phyloP scores from a whole-genome alignment of 92 coral and sea anemone genomes.

The Ricordea florida region DNA sequence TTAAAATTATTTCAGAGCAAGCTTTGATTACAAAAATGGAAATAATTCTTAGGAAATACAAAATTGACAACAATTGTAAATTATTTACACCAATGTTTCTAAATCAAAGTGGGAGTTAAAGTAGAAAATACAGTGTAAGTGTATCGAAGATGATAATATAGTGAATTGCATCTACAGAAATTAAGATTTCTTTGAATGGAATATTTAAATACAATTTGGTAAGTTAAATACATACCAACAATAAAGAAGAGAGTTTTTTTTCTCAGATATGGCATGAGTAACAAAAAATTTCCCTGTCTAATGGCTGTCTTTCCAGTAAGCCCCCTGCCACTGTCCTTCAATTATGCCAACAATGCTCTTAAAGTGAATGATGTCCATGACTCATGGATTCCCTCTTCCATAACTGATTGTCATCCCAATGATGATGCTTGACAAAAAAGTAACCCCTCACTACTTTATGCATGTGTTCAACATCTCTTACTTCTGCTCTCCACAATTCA shows the following conservation, averaged over 20 bases:
- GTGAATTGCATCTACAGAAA: too few species aligned
- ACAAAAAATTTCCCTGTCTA: not conserved
- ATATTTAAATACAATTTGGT: too few species aligned
- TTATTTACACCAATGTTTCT: too few species aligned
- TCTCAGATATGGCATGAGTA: not conserved
- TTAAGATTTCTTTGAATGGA: too few species aligned
- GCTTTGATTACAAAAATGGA: too few species aligned
- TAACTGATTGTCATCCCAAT: constrained; percentile 16
- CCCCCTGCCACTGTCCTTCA: constrained; percentile 43
- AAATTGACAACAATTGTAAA: too few species aligned
- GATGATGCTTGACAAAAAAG: constrained; percentile 39
- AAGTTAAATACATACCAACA: not conserved
- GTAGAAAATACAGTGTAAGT: too few species aligned
- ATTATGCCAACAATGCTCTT: constrained; percentile 35
- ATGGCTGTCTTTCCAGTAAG: constrained; percentile 39
- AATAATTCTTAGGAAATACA: too few species aligned
- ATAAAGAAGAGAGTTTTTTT: not conserved
- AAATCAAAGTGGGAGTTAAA: too few species aligned
- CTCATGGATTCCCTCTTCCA: constrained; percentile 40
- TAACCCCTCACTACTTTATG: constrained; percentile 13
- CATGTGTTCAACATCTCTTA: constrained; percentile 5
- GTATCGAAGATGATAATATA: too few species aligned
- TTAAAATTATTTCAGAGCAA: too few species aligned
- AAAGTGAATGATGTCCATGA: constrained; percentile 35
- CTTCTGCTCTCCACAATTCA: constrained; percentile 55